phyloP scores from a whole-genome alignment of 2,888 invertebrate genomes.

The Drosophila mercatorum region DNA sequence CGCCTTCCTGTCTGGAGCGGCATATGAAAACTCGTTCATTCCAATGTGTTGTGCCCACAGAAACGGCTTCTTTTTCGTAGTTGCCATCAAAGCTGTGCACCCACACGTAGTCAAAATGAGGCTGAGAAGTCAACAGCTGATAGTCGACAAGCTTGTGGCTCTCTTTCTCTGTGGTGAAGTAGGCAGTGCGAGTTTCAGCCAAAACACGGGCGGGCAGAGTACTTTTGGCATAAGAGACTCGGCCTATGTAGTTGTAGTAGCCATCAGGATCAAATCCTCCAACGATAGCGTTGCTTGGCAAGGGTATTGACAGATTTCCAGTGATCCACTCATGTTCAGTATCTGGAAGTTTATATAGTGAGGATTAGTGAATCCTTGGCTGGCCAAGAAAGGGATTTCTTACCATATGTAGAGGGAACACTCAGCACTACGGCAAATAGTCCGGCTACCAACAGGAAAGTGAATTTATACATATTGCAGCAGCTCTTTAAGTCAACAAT shows the following conservation, averaged over 20 bases:
- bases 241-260: slow-evolving; percentile 52
- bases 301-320: slow-evolving; percentile 46
- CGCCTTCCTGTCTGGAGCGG: slow-evolving; percentile 45
- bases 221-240: slow-evolving; percentile 23
- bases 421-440: slow-evolving; percentile 8
- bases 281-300: slow-evolving; percentile 39
- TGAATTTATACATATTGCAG: slow-evolving; percentile 13
- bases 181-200: slow-evolving; percentile 50
- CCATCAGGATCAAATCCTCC: slow-evolving; percentile 60
- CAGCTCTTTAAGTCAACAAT: neutral
- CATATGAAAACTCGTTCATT: slow-evolving; percentile 53
- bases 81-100: slow-evolving; percentile 54
- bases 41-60: slow-evolving; percentile 52
- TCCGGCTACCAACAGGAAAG: slow-evolving; percentile 1
- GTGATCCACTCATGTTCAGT: slow-evolving; percentile 42
- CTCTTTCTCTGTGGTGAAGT: slow-evolving; percentile 31
- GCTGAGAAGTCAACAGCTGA: slow-evolving; percentile 35
- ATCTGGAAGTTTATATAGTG: slow-evolving; percentile 19
- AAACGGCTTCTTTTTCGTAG: slow-evolving; percentile 34
- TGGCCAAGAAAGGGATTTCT: neutral
- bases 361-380: neutral
- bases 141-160: slow-evolving; percentile 13
- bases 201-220: slow-evolving; percentile 55
- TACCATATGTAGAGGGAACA: slow-evolving; percentile 16
- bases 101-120: slow-evolving; percentile 36